Evolutionary conservation across 2,888 invertebrate genomes (phyloP).

Genomic region (Endotricha flammealis): DNA sequence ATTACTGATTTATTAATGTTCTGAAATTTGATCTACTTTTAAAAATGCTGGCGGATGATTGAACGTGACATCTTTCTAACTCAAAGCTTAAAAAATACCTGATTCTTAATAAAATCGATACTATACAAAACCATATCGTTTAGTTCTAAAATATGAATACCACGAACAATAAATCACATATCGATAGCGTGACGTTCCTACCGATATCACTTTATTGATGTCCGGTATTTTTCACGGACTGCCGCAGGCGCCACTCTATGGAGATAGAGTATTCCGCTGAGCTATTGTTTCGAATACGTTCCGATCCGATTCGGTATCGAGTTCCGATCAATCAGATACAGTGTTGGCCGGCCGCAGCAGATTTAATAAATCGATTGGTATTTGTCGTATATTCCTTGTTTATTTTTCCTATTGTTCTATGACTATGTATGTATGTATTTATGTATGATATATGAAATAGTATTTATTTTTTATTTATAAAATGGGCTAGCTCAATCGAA

Average conservation of each 20-base stretch:
- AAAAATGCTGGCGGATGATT: too few relatives aligned
- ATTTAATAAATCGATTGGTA: conserved; percentile 5
- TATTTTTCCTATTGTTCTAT: background rate
- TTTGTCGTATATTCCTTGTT: background rate
- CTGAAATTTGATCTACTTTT: too few relatives aligned
- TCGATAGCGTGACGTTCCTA: conserved; percentile 31
- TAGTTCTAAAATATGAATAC: too few relatives aligned
- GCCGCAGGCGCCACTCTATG: conserved; percentile 34
- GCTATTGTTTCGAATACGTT: conserved; percentile 13
- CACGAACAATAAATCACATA: conserved; percentile 38
- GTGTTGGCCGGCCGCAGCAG: conserved; percentile 2
- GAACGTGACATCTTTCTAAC: too few relatives aligned
- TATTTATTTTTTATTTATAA: too few relatives aligned
- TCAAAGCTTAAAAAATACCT: too few relatives aligned
- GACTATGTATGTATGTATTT: too few relatives aligned
- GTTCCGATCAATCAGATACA: conserved; percentile 8
- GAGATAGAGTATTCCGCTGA: conserved; percentile 34
- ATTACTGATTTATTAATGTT: too few relatives aligned
- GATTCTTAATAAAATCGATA: too few relatives aligned
- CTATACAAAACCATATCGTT: too few relatives aligned
- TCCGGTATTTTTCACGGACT: conserved; percentile 52
- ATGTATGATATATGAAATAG: too few relatives aligned
- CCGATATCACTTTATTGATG: conserved; percentile 56
- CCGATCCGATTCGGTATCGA: conserved; percentile 6
- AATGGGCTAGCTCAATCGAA: too few relatives aligned